Evolutionary conservation across 2,113 vertebrate genomes (phyloP).

Genomic region (Rhipidura dahli): DNA sequence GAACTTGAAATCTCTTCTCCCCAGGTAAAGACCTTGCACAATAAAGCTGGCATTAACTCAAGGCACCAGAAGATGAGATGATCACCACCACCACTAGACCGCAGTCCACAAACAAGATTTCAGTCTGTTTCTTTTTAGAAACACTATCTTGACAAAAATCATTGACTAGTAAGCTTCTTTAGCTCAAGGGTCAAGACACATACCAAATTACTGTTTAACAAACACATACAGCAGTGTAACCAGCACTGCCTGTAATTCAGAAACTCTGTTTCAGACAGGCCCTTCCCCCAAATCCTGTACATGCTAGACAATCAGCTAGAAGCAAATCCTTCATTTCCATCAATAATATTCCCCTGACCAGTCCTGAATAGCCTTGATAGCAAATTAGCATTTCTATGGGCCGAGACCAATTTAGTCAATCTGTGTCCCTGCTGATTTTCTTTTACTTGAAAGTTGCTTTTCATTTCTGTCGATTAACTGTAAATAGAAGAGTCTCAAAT

Average conservation of each 20-base stretch:
- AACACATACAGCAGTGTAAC: neutral
- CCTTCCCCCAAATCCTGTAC: conserved; percentile 50
- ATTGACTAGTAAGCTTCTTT: neutral
- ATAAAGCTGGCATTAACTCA: neutral
- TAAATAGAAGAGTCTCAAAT: neutral
- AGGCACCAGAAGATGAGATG: neutral
- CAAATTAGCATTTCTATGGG: conserved; percentile 41
- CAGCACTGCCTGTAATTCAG: neutral
- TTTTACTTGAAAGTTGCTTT: neutral
- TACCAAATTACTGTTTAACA: neutral
- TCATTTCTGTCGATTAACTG: neutral
- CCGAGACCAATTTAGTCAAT: neutral
- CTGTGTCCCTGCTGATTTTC: neutral
- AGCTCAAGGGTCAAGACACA: neutral
- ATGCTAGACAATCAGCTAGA: conserved; percentile 1
- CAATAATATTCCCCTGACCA: conserved; percentile 58
- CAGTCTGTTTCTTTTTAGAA: neutral
- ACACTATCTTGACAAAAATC: neutral
- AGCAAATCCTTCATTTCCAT: conserved; percentile 54
- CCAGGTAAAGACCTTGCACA: conserved; percentile 12
- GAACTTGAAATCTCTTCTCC: conserved; percentile 33
- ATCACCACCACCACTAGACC: neutral
- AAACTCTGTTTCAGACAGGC: conserved; percentile 9
- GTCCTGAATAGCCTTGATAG: conserved; percentile 47
- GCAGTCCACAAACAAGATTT: neutral